These are phyloP conservation scores for Chrysaora quinquecirrha DNA, from an alignment of 30 jellyfish, hydroid and myxozoan genomes.

Conservation along the genomic window DNA sequence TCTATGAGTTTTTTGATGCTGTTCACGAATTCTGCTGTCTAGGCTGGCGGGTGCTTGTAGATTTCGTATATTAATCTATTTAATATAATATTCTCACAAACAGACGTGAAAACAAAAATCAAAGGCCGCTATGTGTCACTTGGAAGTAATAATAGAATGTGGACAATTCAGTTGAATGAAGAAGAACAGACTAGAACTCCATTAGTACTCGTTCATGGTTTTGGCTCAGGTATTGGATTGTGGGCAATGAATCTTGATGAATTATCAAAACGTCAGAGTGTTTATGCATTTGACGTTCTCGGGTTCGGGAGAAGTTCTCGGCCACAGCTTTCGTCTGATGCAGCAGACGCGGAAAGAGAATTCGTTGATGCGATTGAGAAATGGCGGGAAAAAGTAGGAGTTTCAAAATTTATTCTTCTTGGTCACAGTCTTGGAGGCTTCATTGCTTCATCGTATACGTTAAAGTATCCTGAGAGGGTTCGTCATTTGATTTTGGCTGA, in stretches of 20 bases:
- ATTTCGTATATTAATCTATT: too few species aligned
- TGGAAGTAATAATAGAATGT: slow-evolving; percentile 44
- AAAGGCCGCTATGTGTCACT: slow-evolving; percentile 79
- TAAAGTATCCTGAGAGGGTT: slow-evolving; percentile 88
- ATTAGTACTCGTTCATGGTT: slow-evolving; percentile 90
- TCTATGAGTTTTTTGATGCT: too few species aligned
- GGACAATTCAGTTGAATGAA: slow-evolving; percentile 79
- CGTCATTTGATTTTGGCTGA: slow-evolving; percentile 95
- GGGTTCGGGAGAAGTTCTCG: slow-evolving; percentile 99
- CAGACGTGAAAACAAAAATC: slow-evolving; percentile 72
- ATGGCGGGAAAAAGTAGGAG: slow-evolving; percentile 91
- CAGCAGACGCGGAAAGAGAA: slow-evolving; percentile 92
- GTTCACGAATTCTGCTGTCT: too few species aligned
- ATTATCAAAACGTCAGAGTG: slow-evolving; percentile 62
- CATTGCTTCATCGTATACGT: slow-evolving; percentile 88
- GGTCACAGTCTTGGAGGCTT: slow-evolving; percentile 99
- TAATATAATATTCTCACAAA: too few species aligned
- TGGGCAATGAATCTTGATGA: slow-evolving; percentile 97
- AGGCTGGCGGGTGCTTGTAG: too few species aligned
- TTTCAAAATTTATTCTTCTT: slow-evolving; percentile 78
- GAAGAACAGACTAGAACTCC: slow-evolving; percentile 72
- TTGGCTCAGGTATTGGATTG: slow-evolving; percentile 93
- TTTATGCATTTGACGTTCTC: slow-evolving; percentile 84
- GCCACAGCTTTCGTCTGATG: slow-evolving; percentile 87
- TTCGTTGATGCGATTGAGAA: slow-evolving; percentile 89